phyloP scores from a whole-genome alignment of 2,888 invertebrate species.

The Polyploca ridens region DNA sequence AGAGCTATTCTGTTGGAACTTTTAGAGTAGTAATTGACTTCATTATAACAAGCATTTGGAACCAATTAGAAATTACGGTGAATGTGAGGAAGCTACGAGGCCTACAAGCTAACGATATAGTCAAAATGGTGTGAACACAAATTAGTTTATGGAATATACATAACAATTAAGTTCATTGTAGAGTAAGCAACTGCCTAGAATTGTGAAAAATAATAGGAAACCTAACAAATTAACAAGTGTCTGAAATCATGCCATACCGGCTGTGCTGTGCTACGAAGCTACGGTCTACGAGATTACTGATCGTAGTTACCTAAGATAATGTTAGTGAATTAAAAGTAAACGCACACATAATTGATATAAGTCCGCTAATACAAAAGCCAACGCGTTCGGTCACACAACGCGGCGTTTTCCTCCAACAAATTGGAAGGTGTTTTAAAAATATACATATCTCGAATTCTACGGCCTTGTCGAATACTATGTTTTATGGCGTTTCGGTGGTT shows the following conservation, averaged over 20 bases:
- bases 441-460: not conserved
- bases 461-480: slow-evolving; percentile 7
- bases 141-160: too few species aligned
- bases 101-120: not conserved
- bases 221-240: too few species aligned
- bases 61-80: not conserved
- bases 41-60: not conserved
- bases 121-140: not conserved
- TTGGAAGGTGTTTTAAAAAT: slow-evolving; percentile 1
- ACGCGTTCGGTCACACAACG: not conserved
- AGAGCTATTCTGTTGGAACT: not conserved
- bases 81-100: not conserved
- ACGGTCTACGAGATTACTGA: too few species aligned
- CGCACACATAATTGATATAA: not conserved
- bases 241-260: too few species aligned
- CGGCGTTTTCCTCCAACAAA: not conserved
- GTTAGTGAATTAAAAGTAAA: not conserved
- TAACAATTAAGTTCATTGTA: too few species aligned
- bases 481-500: slow-evolving; percentile 6
- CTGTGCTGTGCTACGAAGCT: too few species aligned
- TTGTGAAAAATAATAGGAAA: too few species aligned
- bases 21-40: not conserved
- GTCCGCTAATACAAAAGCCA: not conserved
- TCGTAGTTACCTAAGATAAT: not conserved
- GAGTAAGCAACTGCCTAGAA: too few species aligned